Percentiles rank a stretch among this genome's conserved stretches.
These are phyloP conservation scores for Lepidochrysops patricia DNA, from an alignment of 2,888 invertebrate species.

Conservation along the genomic window DNA sequence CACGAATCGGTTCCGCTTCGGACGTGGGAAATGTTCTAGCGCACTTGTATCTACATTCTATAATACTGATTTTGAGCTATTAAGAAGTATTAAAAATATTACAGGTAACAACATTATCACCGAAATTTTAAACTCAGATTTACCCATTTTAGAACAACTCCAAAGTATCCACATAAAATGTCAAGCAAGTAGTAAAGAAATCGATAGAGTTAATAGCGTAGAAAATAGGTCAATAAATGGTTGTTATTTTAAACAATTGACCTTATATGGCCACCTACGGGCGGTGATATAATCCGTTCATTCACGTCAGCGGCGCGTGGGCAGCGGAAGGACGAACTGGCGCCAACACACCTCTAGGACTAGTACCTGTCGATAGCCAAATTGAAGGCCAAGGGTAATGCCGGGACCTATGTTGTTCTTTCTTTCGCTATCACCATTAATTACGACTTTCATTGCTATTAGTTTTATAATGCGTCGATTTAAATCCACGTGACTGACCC, in stretches of 20 bases:
- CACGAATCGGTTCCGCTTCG: slow-evolving; percentile 56
- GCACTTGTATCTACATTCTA: background rate
- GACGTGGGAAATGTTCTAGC: slow-evolving; percentile 49
- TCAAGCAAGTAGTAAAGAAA: background rate
- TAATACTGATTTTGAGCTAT: slow-evolving; percentile 3
- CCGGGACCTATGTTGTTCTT: too few species aligned
- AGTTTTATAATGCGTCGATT: too few species aligned
- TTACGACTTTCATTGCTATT: too few species aligned
- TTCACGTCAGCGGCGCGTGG: slow-evolving; percentile 49
- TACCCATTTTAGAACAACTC: background rate
- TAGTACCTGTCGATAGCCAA: background rate
- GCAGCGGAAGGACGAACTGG: slow-evolving; percentile 58
- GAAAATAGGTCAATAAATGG: slow-evolving; percentile 30
- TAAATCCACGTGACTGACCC: too few species aligned
- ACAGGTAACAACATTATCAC: background rate
- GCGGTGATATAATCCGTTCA: slow-evolving; percentile 66
- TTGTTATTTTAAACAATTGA: slow-evolving; percentile 56
- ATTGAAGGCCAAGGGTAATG: background rate
- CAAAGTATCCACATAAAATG: slow-evolving; percentile 4
- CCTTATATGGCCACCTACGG: slow-evolving; percentile 72
- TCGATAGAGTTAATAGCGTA: slow-evolving; percentile 13
- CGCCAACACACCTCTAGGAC: slow-evolving; percentile 30
- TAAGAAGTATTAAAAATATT: background rate
- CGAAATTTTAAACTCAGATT: background rate
- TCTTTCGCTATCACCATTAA: too few species aligned